Base-by-base conservation (phyloP, 1,140 invertebrate genomes). In the Procambarus virginalis region DNA sequence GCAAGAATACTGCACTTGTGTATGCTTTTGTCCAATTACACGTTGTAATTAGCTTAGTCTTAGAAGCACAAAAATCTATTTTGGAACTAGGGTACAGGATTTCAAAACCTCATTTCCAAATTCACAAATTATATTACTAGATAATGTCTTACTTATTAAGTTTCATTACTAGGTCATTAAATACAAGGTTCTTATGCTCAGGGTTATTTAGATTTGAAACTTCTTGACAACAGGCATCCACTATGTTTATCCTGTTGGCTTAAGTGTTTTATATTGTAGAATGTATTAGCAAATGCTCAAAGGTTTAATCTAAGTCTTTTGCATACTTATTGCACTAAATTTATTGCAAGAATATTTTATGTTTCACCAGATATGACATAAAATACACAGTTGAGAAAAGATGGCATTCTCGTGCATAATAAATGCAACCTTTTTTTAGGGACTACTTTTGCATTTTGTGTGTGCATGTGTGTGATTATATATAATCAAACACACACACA, bases 401-500 rank as follows among this genome's bases (percentile, higher is more conserved):
- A 64, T 64, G 60, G 6, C 60, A 64, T 64, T 64, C 17, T 64
- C 17, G 17, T 64, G 60, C 60, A 64, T 64, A 64, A 64, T 64
- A 64, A 12, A 64, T 64, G 60, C 20, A 64, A 64, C 60, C 12
- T 64, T 64, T 64, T 64, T 64, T 64, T 64, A 64, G 60, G 68
- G 68, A 34, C 2, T 73, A 68, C 64, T 34, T 34, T 55, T 55
- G 51, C 12, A 55, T 55, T 9, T 1, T 79, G 45, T 49, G 51
- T 49, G 46, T 77, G 46, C 10, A 77, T 77, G 10, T 46, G 46
- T 46, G 46, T 77, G 46, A 8, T 46, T 77, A 77, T 49, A 79
- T 79, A 79, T 49, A 78, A 49, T 49, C n/a, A 78, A 49, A 78
- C n/a, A 78, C n/a, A 78, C 12, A 78, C 49, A 78, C 49, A 78